Evolutionary conservation across 2,888 invertebrate genomes (phyloP).

Genomic region (Cheiracanthium punctorium): DNA sequence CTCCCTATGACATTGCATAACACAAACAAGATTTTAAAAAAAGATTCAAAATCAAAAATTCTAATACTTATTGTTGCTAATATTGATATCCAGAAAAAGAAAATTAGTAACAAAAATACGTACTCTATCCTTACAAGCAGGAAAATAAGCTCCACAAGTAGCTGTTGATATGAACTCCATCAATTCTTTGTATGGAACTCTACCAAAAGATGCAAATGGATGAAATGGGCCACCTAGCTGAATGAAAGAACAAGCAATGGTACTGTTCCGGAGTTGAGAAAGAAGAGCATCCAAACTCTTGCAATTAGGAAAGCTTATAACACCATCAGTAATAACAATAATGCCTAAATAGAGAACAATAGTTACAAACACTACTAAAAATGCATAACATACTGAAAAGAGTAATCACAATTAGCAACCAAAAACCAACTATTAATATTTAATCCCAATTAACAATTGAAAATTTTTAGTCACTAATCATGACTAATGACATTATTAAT

Average conservation of each 20-base stretch:
- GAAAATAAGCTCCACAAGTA: slow-evolving; percentile 82
- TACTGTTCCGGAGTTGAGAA: slow-evolving; percentile 84
- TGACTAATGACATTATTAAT: too few species aligned
- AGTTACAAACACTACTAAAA: neutral
- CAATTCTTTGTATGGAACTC: slow-evolving; percentile 84
- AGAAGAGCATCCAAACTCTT: slow-evolving; percentile 84
- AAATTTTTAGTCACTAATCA: too few species aligned
- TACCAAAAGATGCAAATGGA: slow-evolving; percentile 82
- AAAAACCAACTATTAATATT: too few species aligned
- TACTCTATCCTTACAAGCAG: slow-evolving; percentile 75
- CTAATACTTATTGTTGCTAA: too few species aligned
- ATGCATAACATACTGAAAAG: too few species aligned
- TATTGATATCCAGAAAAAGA: too few species aligned
- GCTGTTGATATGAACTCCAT: slow-evolving; percentile 85
- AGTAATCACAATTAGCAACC: too few species aligned
- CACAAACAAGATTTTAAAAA: too few species aligned
- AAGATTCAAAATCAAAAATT: too few species aligned
- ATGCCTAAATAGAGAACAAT: slow-evolving; percentile 79
- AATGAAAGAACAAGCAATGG: slow-evolving; percentile 85
- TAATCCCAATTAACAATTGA: too few species aligned
- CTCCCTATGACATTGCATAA: too few species aligned
- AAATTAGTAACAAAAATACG: slow-evolving; percentile 41
- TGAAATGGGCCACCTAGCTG: slow-evolving; percentile 83
- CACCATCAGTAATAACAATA: slow-evolving; percentile 85
- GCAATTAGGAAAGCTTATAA: slow-evolving; percentile 83